phyloP scores from a whole-genome alignment of 1,140 invertebrate species.

The Cotesia vestalis region DNA sequence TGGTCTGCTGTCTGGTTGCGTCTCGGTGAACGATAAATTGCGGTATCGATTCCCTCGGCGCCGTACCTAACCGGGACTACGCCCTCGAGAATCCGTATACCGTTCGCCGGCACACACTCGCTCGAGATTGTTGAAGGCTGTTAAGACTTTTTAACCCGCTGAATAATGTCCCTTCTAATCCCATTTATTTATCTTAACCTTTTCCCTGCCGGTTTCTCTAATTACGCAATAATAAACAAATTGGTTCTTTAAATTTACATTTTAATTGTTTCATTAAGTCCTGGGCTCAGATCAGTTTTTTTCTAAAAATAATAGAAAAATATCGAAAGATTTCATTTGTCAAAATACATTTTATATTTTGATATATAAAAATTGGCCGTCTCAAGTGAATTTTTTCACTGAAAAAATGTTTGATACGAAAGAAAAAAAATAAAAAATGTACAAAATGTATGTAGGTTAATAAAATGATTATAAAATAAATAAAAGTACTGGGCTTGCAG shows the following conservation, averaged over 20 bases:
- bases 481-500: conserved; percentile 19
- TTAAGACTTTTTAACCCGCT: not conserved
- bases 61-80: not conserved
- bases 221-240: not conserved
- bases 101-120: not conserved
- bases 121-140: conserved; percentile 20
- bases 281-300: not conserved
- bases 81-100: conserved; percentile 16
- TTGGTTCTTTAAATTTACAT: too few relatives aligned
- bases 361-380: too few relatives aligned
- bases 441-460: too few relatives aligned
- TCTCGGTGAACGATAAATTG: conserved; percentile 22
- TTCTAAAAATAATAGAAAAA: not conserved
- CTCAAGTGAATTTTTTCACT: too few relatives aligned
- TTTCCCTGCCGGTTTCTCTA: not conserved
- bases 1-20: conserved; percentile 12
- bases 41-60: conserved; percentile 21
- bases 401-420: too few relatives aligned
- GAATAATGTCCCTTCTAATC: not conserved
- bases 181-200: not conserved
- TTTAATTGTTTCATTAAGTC: not conserved
- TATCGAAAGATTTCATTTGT: too few relatives aligned
- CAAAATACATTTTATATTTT: too few relatives aligned
- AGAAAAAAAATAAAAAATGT: too few relatives aligned
- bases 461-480: not conserved